A percentile compares a stretch with the other conserved stretches of the same genome.
Conservation (phyloP, 2,888 invertebrate species). For the Rotaria socialis region DNA sequence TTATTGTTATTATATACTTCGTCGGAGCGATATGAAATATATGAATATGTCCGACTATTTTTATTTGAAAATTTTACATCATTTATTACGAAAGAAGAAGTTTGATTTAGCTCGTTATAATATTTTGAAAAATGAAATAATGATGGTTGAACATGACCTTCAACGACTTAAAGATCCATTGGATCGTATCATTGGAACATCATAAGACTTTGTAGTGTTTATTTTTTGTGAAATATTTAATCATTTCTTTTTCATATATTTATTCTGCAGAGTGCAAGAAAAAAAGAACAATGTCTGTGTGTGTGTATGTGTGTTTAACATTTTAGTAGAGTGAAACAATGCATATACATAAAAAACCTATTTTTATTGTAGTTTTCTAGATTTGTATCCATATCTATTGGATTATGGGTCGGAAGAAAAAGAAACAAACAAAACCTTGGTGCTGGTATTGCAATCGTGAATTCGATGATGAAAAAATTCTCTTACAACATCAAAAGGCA, state of each 20-base stretch:
- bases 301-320: not conserved
- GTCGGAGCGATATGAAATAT: not conserved
- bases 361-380: not conserved
- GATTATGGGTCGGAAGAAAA: slow-evolving; percentile 95
- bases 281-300: not conserved
- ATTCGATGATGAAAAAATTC: slow-evolving; percentile 98
- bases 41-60: slow-evolving; percentile 30
- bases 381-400: not conserved
- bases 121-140: slow-evolving; percentile 19
- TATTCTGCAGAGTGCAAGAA: not conserved
- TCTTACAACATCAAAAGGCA: slow-evolving; percentile 98
- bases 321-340: not conserved
- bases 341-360: not conserved
- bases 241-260: not conserved
- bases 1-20: slow-evolving; percentile 85
- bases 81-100: slow-evolving; percentile 12
- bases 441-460: slow-evolving; percentile 99
- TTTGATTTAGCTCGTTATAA: not conserved
- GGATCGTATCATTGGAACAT: not conserved
- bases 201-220: not conserved
- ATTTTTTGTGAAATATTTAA: not conserved
- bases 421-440: slow-evolving; percentile 99
- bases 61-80: slow-evolving; percentile 30
- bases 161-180: slow-evolving; percentile 24
- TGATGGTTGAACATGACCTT: slow-evolving; percentile 33